phyloP scores from a whole-genome alignment of 1,140 invertebrate genomes.

The Trigoniulus corallinus region DNA sequence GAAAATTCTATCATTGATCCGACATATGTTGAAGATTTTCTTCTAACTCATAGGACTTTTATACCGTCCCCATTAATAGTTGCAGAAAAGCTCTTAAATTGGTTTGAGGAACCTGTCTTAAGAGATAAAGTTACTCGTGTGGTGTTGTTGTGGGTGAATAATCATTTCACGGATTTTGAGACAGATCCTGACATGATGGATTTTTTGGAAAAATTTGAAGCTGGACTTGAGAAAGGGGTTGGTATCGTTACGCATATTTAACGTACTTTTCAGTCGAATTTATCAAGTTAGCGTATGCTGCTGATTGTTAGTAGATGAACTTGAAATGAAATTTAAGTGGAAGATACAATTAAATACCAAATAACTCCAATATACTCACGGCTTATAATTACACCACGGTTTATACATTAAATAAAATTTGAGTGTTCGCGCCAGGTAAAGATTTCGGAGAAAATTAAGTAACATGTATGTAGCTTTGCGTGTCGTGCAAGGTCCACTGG shows the following conservation, averaged over 20 bases:
- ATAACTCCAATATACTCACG: too few species aligned
- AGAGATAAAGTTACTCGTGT: constrained; percentile 70
- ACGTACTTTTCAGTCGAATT: background rate
- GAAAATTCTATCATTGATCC: constrained; percentile 86
- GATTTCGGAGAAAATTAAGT: too few species aligned
- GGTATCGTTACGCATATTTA: background rate
- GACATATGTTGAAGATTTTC: constrained; percentile 95
- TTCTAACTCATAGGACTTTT: constrained; percentile 94
- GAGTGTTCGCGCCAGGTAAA: too few species aligned
- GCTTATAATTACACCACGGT: too few species aligned
- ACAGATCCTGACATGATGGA: constrained; percentile 91
- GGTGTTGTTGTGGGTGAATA: constrained; percentile 94
- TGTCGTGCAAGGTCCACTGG: too few species aligned
- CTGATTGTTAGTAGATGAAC: background rate
- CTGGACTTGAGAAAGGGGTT: constrained; percentile 59
- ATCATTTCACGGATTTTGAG: constrained; percentile 99
- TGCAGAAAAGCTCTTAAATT: constrained; percentile 68
- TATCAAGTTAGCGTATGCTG: too few species aligned
- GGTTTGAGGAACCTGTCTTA: constrained; percentile 57
- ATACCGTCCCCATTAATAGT: constrained; percentile 68
- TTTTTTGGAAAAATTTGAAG: constrained; percentile 86
- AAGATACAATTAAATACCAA: too few species aligned
- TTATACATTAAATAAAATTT: too few species aligned
- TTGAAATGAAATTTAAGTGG: background rate
- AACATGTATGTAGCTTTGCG: too few species aligned